Conservation (phyloP, 2,113 vertebrate species). For the Dasypus novemcinctus region DNA sequence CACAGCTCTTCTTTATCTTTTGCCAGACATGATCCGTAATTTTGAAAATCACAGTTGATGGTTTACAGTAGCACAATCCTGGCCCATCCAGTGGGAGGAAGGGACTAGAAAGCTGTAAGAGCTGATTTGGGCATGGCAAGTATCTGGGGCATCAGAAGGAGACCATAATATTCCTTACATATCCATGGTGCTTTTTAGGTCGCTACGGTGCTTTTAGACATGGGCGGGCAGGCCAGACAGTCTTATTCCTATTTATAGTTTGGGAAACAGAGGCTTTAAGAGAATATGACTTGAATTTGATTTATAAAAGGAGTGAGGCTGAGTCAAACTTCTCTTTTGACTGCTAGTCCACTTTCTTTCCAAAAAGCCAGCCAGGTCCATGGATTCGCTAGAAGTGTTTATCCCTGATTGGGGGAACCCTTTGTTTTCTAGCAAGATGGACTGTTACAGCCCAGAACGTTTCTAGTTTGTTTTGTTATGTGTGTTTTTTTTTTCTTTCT, state of each 20-base stretch:
- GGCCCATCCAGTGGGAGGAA: neutral
- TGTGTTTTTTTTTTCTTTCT: too few relatives aligned
- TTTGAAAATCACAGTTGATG: neutral
- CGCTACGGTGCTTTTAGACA: neutral
- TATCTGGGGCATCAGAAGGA: neutral
- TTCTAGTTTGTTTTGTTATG: neutral
- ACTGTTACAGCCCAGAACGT: neutral
- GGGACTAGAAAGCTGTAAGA: neutral
- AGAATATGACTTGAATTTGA: neutral
- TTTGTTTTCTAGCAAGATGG: neutral
- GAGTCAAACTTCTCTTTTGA: neutral
- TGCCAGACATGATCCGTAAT: neutral
- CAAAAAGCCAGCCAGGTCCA: neutral
- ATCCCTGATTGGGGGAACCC: neutral
- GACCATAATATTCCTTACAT: neutral
- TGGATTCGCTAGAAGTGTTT: neutral
- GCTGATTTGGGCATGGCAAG: neutral
- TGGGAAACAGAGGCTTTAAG: neutral
- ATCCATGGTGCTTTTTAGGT: neutral
- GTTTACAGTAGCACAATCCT: neutral
- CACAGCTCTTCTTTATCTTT: neutral
- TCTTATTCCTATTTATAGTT: neutral
- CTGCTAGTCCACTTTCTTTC: neutral
- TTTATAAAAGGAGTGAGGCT: neutral
- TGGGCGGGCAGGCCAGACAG: neutral